Conservation (phyloP, 2,797 vertebrate genomes). For the Pyrocephalus nanus region DNA sequence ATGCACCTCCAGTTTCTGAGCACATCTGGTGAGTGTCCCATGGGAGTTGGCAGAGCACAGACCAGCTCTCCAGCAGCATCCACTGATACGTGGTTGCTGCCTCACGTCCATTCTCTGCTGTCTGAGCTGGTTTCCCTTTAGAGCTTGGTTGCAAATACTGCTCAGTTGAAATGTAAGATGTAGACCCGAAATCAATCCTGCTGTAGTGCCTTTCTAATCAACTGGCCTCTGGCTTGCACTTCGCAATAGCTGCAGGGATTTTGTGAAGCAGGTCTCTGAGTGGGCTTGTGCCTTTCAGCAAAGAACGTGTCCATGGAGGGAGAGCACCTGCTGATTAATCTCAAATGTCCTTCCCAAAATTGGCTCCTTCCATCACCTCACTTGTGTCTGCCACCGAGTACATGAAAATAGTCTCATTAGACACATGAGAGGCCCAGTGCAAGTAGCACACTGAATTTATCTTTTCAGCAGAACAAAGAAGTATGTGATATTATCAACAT, state of each 20-base stretch:
- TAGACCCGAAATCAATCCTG: background rate
- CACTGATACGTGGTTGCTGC: rapidly evolving
- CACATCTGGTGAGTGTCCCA: background rate
- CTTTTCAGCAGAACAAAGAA: constrained; percentile 12
- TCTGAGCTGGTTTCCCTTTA: background rate
- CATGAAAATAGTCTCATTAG: constrained; percentile 10
- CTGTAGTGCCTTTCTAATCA: constrained; percentile 2
- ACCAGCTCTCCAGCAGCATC: background rate
- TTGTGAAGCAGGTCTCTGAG: background rate
- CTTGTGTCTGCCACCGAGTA: constrained; percentile 8
- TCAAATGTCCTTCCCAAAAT: constrained; percentile 15
- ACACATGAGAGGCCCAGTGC: background rate
- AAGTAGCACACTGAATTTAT: background rate
- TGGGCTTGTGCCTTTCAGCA: constrained; percentile 4
- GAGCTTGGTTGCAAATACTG: background rate
- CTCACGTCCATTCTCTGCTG: background rate
- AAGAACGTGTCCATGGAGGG: background rate
- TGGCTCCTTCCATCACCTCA: constrained; percentile 19
- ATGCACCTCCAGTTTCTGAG: background rate
- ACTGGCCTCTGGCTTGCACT: background rate
- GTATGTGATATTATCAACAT: background rate
- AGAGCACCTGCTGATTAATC: constrained; percentile 35
- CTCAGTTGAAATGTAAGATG: background rate
- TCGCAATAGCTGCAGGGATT: background rate
- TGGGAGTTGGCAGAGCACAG: background rate